phyloP scores from a whole-genome alignment of 1,140 invertebrate genomes.

The Euura lappo region DNA sequence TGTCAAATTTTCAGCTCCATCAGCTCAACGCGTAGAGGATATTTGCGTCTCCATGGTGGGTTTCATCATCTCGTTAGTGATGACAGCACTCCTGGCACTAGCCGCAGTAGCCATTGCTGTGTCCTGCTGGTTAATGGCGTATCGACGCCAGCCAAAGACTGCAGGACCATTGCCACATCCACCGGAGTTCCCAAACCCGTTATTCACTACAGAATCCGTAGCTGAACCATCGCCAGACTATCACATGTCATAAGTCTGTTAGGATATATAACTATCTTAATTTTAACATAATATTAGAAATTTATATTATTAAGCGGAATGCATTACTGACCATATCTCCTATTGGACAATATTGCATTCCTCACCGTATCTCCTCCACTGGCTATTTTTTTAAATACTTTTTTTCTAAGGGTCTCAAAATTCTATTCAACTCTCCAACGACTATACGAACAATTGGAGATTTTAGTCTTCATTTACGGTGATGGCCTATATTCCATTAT shows the following conservation, averaged over 20 bases:
- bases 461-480: conserved; percentile 50
- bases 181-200: conserved; percentile 91
- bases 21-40: conserved; percentile 76
- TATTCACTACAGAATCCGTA: conserved; percentile 83
- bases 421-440: neutral
- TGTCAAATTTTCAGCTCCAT: conserved; percentile 62
- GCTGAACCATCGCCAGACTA: conserved; percentile 84
- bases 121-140: conserved; percentile 94
- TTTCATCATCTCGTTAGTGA: conserved; percentile 88
- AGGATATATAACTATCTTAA: conserved; percentile 45
- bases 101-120: conserved; percentile 93
- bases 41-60: conserved; percentile 94
- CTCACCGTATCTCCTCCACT: conserved; percentile 54
- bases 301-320: conserved; percentile 41
- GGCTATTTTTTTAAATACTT: conserved; percentile 38
- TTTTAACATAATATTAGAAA: conserved; percentile 44
- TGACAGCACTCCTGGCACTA: conserved; percentile 88
- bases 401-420: conserved; percentile 14
- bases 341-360: conserved; percentile 53
- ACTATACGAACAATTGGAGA: conserved; percentile 19
- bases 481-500: conserved; percentile 53
- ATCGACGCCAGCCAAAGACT: conserved; percentile 82
- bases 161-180: conserved; percentile 91
- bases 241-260: conserved; percentile 60
- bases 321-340: conserved; percentile 48